These are phyloP conservation scores for Tachypleus tridentatus DNA, from an alignment of 1,140 invertebrate species.

Conservation along the genomic window DNA sequence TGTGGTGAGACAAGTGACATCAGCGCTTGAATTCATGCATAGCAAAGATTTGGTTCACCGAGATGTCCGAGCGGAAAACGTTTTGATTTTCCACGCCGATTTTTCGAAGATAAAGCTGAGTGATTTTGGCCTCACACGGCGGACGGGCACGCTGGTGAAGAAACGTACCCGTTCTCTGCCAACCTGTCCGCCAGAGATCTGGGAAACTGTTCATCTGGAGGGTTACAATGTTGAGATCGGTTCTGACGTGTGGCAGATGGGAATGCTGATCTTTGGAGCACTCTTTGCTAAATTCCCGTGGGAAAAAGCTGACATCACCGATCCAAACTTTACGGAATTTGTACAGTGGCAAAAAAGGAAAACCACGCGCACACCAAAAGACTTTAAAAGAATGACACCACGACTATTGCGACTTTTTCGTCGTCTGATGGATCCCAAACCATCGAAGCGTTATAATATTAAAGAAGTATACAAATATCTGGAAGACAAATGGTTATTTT, in stretches of 20 bases:
- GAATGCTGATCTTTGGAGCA: conserved; percentile 85
- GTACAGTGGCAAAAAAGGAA: conserved; percentile 55
- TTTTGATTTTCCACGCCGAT: conserved; percentile 29
- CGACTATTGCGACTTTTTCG: conserved; percentile 55
- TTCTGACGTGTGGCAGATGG: conserved; percentile 92
- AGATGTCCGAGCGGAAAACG: conserved; percentile 48
- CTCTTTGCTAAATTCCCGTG: conserved; percentile 86
- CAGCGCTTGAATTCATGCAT: conserved; percentile 86
- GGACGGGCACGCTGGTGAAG: conserved; percentile 52
- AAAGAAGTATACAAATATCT: conserved; percentile 43
- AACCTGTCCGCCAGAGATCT: conserved; percentile 67
- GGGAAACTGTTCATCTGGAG: conserved; percentile 67
- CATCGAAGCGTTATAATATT: conserved; percentile 54
- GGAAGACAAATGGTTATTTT: conserved; percentile 17
- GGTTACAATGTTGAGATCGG: conserved; percentile 59
- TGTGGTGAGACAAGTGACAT: conserved; percentile 50
- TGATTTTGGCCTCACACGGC: conserved; percentile 78
- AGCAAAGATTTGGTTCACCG: conserved; percentile 79
- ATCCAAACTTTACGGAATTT: conserved; percentile 44
- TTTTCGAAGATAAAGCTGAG: conserved; percentile 68
- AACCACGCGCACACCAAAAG: conserved; percentile 51
- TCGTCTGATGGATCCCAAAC: conserved; percentile 56
- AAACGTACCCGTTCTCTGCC: conserved; percentile 30
- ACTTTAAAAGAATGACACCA: conserved; percentile 47
- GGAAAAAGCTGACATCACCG: conserved; percentile 68